Percentiles rank a stretch among this genome's conserved stretches.
Conservation (phyloP, 2,888 invertebrate species). For the Thumatha senex region DNA sequence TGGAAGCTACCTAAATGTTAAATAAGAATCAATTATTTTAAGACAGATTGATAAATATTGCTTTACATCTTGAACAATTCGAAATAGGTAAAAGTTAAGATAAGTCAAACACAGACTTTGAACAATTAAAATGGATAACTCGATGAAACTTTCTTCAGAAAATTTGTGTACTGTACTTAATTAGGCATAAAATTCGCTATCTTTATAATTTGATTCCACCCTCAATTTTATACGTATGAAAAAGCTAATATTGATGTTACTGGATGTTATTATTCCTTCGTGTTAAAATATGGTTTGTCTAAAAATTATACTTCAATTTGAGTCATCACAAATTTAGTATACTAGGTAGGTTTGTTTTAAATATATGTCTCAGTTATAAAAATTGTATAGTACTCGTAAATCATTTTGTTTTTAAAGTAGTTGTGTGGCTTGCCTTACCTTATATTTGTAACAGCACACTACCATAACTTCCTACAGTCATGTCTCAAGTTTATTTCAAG, state of each 20-base stretch:
- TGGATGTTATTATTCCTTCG: neutral
- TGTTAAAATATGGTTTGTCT: neutral
- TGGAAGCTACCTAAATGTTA: neutral
- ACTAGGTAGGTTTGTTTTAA: too few species aligned
- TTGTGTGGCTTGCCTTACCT: too few species aligned
- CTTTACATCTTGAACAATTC: conserved; percentile 22
- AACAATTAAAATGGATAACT: conserved; percentile 13
- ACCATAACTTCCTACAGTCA: too few species aligned
- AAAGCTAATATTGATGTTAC: neutral
- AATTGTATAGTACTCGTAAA: too few species aligned
- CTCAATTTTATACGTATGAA: neutral
- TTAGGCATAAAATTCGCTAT: conserved; percentile 3
- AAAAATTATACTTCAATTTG: too few species aligned
- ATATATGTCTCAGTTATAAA: too few species aligned
- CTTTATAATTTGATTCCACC: neutral
- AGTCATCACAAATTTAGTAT: too few species aligned
- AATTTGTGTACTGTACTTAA: conserved; percentile 9
- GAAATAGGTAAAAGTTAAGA: conserved; percentile 19
- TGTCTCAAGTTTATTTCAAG: too few species aligned
- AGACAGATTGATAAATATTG: conserved; percentile 28
- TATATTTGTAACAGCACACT: too few species aligned
- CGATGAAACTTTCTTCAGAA: conserved; percentile 9
- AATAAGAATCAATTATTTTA: conserved; percentile 22
- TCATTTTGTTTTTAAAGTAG: too few species aligned
- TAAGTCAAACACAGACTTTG: conserved; percentile 20